Conservation (phyloP, 2,888 invertebrate genomes). For the Parapristionchus giblindavisi region DNA sequence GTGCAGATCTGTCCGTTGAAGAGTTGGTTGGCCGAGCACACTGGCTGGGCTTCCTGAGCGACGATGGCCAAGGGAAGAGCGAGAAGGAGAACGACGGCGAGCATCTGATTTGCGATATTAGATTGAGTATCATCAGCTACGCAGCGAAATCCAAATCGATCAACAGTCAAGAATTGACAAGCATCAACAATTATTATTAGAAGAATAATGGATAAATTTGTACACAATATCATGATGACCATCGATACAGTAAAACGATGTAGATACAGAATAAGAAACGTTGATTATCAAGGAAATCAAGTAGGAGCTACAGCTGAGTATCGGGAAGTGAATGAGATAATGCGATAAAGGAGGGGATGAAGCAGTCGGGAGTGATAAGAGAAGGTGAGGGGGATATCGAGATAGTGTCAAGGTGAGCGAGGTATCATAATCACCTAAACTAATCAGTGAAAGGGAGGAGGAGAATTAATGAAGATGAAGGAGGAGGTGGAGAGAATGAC, state of each 20-base stretch:
- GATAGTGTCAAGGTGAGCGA: conserved; percentile 23
- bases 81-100: conserved; percentile 24
- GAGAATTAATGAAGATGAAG: background rate
- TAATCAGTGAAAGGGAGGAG: background rate
- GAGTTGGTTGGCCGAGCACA: conserved; percentile 64
- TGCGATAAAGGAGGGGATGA: background rate
- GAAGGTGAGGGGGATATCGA: conserved; percentile 1
- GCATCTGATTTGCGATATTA: conserved; percentile 27
- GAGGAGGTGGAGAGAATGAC: background rate
- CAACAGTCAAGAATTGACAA: too few species aligned
- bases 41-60: conserved; percentile 51
- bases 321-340: background rate
- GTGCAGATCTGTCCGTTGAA: conserved; percentile 68
- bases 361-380: background rate
- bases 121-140: too few species aligned
- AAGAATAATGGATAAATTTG: background rate
- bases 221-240: background rate
- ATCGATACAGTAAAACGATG: background rate
- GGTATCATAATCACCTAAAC: background rate
- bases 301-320: background rate
- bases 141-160: too few species aligned
- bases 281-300: background rate
- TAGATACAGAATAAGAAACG: background rate
- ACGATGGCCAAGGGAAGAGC: conserved; percentile 21
- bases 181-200: too few species aligned